phyloP scores from a whole-genome alignment of 1,140 invertebrate genomes.

The Melipona quadrifasciata region DNA sequence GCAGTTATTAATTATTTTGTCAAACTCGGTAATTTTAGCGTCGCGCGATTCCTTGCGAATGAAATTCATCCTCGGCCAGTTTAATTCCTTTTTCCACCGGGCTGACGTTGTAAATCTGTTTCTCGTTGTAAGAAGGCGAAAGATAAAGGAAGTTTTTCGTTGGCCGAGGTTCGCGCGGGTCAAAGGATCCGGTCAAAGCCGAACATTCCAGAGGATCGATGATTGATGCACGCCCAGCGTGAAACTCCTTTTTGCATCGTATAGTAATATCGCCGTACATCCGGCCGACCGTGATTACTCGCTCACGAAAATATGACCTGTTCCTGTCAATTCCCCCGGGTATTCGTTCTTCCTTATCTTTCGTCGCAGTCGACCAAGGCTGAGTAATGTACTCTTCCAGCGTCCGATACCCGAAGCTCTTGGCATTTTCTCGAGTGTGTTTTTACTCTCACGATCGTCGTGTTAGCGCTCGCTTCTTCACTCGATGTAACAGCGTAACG shows the following conservation, averaged over 20 bases:
- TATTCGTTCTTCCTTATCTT: conserved; percentile 42
- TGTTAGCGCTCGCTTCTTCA: conserved; percentile 4
- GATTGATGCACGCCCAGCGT: conserved; percentile 34
- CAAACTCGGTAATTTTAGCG: too few species aligned
- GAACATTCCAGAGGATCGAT: conserved; percentile 2
- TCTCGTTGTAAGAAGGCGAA: background rate
- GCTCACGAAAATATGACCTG: conserved; percentile 32
- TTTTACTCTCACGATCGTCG: background rate
- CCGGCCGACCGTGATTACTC: conserved; percentile 36
- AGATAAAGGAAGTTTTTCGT: background rate
- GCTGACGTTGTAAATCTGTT: background rate
- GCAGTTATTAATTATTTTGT: too few species aligned
- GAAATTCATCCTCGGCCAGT: background rate
- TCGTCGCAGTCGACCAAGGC: background rate
- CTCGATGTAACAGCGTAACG: background rate
- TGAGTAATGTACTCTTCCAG: background rate
- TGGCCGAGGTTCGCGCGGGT: background rate
- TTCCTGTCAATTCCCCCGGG: conserved; percentile 31
- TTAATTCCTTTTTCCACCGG: background rate
- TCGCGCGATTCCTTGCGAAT: too few species aligned
- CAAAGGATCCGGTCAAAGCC: background rate
- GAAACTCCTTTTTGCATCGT: conserved; percentile 30
- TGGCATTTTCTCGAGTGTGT: conserved; percentile 20
- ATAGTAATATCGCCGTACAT: conserved; percentile 25
- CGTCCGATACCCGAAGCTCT: conserved; percentile 18